phyloP scores from a whole-genome alignment of 2,113 vertebrate species.

The Silurus asotus region DNA sequence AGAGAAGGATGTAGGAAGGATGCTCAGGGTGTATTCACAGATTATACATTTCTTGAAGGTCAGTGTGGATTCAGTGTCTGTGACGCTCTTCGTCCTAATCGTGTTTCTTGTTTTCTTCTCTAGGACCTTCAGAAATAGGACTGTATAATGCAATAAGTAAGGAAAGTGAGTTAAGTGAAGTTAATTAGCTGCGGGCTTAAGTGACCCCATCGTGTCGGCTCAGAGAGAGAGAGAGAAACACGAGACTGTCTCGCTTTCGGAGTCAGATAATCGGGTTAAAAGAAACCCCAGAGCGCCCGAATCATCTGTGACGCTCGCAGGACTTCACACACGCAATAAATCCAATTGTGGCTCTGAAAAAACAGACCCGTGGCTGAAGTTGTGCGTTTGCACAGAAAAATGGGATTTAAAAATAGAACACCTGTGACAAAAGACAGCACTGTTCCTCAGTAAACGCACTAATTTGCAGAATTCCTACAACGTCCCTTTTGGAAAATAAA shows the following conservation, averaged over 20 bases:
- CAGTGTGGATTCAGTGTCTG: background rate
- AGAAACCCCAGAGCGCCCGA: background rate
- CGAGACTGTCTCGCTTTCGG: background rate
- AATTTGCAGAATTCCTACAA: conserved; percentile 6
- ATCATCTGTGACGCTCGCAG: background rate
- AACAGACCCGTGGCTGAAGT: background rate
- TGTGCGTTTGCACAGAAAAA: conserved; percentile 42
- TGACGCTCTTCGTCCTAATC: background rate
- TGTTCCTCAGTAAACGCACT: conserved; percentile 30
- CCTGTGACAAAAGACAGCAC: conserved; percentile 37
- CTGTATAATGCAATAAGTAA: background rate
- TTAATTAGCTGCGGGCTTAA: background rate
- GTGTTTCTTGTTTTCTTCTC: background rate
- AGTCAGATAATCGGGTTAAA: background rate
- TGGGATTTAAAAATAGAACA: conserved; percentile 49
- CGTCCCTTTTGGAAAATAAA: conserved; percentile 19
- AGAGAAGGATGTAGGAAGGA: background rate
- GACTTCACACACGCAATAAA: conserved; percentile 33
- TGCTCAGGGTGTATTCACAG: background rate
- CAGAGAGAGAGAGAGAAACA: background rate
- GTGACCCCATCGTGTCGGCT: background rate
- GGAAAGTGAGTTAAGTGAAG: background rate
- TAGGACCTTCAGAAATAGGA: background rate
- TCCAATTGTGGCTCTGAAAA: conserved; percentile 50
- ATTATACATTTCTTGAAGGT: background rate